Evolutionary conservation across 30 jellyfish, hydroid and myxozoan genomes (phyloP), one percentile per base, ranked within the genome.

Genomic region (Chrysaora quinquecirrha): DNA sequence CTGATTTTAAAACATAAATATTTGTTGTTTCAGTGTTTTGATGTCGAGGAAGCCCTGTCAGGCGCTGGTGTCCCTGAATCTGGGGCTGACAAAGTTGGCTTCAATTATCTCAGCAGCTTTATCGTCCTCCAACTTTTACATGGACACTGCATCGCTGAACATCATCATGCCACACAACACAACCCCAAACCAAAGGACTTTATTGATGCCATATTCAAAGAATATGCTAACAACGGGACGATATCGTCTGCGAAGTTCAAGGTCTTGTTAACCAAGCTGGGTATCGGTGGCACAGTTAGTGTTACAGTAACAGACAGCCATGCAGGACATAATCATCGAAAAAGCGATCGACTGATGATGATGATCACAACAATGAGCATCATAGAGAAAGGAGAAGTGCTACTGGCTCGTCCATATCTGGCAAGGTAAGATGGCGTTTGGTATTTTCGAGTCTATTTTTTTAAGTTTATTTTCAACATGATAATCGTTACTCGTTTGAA

Each of bases 111-210:
- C 56, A 78, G 91, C 50, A 77, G 78, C 25, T 91, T 34, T 73
- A 25, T 91, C 19, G 48, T 91, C 24, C 69, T 74, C 34, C 76
- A 91, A 48, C 71, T 91, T 62, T 54, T 91, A 14, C 81, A 85
- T 34, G 91, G 91, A 25, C 87, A 74, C 30, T 91, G 98, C 75
- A 84, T 91, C 24, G 85, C 91, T 6, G 85, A 90, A 80, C 87
- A 78, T 65, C 68, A 14, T 28, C 85, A 64, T 20, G 7, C 24
- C 30, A 66, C 34, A 30, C 60, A 46, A 4, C 22, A n/a, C 22
- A 66, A 84, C 9, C 94, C 98, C 1, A 28, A 34, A 24, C 64
- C 87, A 14, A 54, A 75, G 27, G 89, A 48, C 54, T 91, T 91
- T 49, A 52, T 85, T 10, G 87, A 71, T 0, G 65, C 73, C 25